Base-by-base conservation (phyloP, 1,140 invertebrate species). In the Littorina saxatilis region DNA sequence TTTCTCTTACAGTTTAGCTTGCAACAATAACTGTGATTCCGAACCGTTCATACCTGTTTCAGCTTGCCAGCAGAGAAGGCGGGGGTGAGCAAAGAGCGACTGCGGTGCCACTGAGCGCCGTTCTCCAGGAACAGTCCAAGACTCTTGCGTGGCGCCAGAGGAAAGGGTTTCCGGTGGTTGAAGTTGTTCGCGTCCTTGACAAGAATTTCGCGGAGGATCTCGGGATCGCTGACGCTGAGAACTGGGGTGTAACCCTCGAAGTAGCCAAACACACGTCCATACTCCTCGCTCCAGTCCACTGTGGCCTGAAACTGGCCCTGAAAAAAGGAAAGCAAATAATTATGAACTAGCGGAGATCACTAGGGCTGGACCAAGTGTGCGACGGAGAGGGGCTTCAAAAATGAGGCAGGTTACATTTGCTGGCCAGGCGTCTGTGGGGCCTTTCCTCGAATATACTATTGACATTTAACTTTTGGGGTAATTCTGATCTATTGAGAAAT, bases 191-290 rank as follows among this genome's bases (percentile, higher is more conserved):
- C 86, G 52, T 90, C 88, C 66, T 89, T 89, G 20, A 89, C 86
- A 1, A 90, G 85, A 68, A 90, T 83, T 79, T 90, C 78, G 77
- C 82, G 79, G 2, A 90, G 77, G 23, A 89, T 79, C 17, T 86
- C 85, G 0, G 88, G 88, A 39, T 90, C 88, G 35, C 87, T 83
- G 15, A 90, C 83, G 15, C 85, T 82, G 23, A 90, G 66, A n/a
- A 90, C 89, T 0, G 89, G 89, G 0, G 88, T 88, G 82, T 88
- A 89, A 1, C 89, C 89, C 80, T 90, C 89, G 77, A 85, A 90
- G 80, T 87, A 90, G 15, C 90, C 90, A 82, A 89, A 91, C 2
- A 88, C 77, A 35, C 82, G 77, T 35, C 88, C 88, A 66, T 89
- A 91, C 27, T 88, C 27, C 15, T 79, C 81, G 20, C 82, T 82